Evolutionary conservation across 2,797 vertebrate species (phyloP), one percentile per base, ranked within the genome.

Genomic region (Gobionotothen gibberifrons): DNA sequence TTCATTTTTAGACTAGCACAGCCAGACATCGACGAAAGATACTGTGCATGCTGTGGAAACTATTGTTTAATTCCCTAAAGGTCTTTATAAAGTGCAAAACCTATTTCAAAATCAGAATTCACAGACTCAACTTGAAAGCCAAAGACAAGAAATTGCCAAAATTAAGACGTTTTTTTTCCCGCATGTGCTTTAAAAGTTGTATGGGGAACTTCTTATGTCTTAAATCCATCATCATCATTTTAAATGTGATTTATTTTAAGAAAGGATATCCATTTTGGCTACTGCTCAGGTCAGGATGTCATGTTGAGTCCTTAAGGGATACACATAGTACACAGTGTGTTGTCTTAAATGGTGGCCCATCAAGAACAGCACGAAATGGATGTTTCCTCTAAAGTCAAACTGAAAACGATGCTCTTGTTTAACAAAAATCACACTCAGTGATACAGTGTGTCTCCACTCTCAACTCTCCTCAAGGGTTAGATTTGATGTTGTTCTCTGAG

Each of bases 351-450:
- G 43, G 21, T 39, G 29, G 36, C 51, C 66, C 36, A 55, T 71
- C 70, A 47, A 68, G 29, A 62, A 4, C 54, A 29, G 5, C 76
- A 32, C 58, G 39, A 44, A 51, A 36, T 65, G 46, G 67, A 74
- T 8, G 22, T 69, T 47, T 82, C 32, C 49, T 68, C 66, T 15
- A 44, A 59, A 74, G 53, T 54, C 42, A 8, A 66, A 63, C 72
- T 36, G 58, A 79, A 68, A 61, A 32, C 32, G 32, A 32, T 40
- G 57, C 54, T 46, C 12, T 46, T 42, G 22, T 46, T 62, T 57
- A 71, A 47, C 46, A 68, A 72, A 78, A 55, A 77, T 48, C 7
- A 59, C 48, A 22, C 22, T 26, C 26, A 26, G 26, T 26, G 26
- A 26, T 26, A 26, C 26, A 26, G 26, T 26, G 51, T 46, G 46